These are phyloP conservation scores for Nannoperca obscura DNA, from an alignment of 2,797 vertebrate genomes.

Conservation along the genomic window DNA sequence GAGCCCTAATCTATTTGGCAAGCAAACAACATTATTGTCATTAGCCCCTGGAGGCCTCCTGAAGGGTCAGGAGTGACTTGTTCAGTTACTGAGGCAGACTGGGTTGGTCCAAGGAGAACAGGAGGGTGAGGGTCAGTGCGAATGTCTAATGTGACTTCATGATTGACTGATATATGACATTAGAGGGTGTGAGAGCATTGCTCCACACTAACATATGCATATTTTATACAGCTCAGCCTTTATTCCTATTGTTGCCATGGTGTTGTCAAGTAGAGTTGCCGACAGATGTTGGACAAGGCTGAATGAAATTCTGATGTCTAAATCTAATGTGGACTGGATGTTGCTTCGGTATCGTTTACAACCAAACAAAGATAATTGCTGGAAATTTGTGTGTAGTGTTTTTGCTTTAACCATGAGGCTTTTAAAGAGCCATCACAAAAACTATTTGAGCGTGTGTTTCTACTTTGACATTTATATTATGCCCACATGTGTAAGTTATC, in stretches of 20 bases:
- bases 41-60: slow-evolving; percentile 69
- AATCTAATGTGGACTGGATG: slow-evolving; percentile 40
- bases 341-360: slow-evolving; percentile 52
- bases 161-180: slow-evolving; percentile 51
- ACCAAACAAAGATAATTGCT: slow-evolving; percentile 61
- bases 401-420: slow-evolving; percentile 60
- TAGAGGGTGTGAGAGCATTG: slow-evolving; percentile 42
- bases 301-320: slow-evolving; percentile 58
- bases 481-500: slow-evolving; percentile 71
- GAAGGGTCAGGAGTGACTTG: slow-evolving; percentile 76
- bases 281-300: slow-evolving; percentile 58
- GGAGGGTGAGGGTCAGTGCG: slow-evolving; percentile 49
- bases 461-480: slow-evolving; percentile 56
- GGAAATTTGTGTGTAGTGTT: slow-evolving; percentile 36
- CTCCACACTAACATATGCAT: slow-evolving; percentile 24
- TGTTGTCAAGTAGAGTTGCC: slow-evolving; percentile 36
- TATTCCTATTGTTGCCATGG: slow-evolving; percentile 48
- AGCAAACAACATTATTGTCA: slow-evolving; percentile 77
- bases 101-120: slow-evolving; percentile 58
- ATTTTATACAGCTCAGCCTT: slow-evolving; percentile 24
- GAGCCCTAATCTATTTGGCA: slow-evolving; percentile 80
- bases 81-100: slow-evolving; percentile 76
- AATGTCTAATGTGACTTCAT: slow-evolving; percentile 44
- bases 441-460: slow-evolving; percentile 41
- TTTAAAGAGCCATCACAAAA: slow-evolving; percentile 68